These are phyloP conservation scores for Tetranychus urticae DNA, from an alignment of 1,140 invertebrate genomes.

Conservation along the genomic window DNA sequence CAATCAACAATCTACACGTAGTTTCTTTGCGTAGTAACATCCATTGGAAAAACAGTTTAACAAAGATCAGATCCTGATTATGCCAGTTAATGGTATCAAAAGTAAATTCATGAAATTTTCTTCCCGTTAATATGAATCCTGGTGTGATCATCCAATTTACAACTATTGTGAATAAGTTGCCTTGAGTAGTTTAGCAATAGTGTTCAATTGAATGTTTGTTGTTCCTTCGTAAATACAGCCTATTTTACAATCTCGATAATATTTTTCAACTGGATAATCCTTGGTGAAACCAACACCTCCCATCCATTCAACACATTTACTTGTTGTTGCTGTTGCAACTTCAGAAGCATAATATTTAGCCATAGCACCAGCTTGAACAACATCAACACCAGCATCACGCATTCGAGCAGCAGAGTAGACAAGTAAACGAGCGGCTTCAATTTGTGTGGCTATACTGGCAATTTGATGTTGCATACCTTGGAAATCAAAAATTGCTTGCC, in stretches of 20 bases:
- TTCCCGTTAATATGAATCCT: too few species aligned
- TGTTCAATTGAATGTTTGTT: conserved; percentile 88
- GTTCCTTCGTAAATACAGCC: conserved; percentile 90
- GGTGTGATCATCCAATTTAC: too few species aligned
- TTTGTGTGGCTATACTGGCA: conserved; percentile 54
- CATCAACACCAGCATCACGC: conserved; percentile 50
- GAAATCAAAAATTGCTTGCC: conserved; percentile 61
- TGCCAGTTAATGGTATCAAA: too few species aligned
- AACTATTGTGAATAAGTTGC: too few species aligned
- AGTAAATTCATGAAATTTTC: too few species aligned
- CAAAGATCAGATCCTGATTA: too few species aligned
- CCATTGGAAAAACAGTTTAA: too few species aligned
- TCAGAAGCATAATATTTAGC: conserved; percentile 65
- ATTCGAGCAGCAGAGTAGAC: conserved; percentile 81
- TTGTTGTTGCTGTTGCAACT: conserved; percentile 47
- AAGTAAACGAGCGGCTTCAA: conserved; percentile 64
- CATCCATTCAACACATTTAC: conserved; percentile 89
- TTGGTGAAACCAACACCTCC: conserved; percentile 87
- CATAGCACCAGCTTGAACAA: conserved; percentile 82
- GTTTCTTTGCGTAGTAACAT: too few species aligned
- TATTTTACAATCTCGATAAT: conserved; percentile 68
- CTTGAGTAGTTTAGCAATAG: conserved; percentile 64
- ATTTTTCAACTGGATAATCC: conserved; percentile 90
- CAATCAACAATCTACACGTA: too few species aligned
- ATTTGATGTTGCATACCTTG: conserved; percentile 88